Evolutionary conservation across 2,888 invertebrate genomes (phyloP).

Genomic region (Eupeodes latifasciatus): DNA sequence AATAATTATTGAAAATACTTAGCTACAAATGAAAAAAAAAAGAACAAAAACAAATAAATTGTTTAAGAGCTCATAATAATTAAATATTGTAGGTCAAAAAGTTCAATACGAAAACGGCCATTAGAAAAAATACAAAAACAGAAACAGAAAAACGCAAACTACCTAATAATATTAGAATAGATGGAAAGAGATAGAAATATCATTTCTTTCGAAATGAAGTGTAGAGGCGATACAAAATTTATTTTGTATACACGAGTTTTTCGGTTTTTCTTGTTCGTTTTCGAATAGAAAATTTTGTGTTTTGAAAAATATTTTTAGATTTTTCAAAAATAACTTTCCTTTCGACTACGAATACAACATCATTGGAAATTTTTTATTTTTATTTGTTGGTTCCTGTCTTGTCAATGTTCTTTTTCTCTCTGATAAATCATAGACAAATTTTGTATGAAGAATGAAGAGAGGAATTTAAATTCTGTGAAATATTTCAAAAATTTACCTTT

Average conservation of each 20-base stretch:
- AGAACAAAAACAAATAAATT: slow-evolving; percentile 24
- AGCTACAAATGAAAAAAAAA: background rate
- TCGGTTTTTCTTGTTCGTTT: slow-evolving; percentile 24
- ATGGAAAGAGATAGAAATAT: slow-evolving; percentile 34
- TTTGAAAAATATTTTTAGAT: slow-evolving; percentile 74
- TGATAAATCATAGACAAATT: slow-evolving; percentile 10
- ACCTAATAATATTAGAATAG: background rate
- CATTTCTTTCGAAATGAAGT: slow-evolving; percentile 31
- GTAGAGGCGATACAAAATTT: slow-evolving; percentile 30
- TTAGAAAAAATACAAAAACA: slow-evolving; percentile 20
- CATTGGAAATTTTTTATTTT: slow-evolving; percentile 47
- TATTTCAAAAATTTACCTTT: slow-evolving; percentile 37
- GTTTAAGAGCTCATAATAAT: slow-evolving; percentile 47
- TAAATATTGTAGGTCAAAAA: slow-evolving; percentile 73
- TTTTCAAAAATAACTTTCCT: slow-evolving; percentile 74
- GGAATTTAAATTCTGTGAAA: background rate
- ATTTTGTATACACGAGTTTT: slow-evolving; percentile 54
- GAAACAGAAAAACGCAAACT: background rate
- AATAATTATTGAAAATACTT: slow-evolving; percentile 47
- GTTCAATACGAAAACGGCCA: slow-evolving; percentile 71
- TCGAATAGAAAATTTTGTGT: slow-evolving; percentile 62
- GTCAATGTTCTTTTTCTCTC: slow-evolving; percentile 7
- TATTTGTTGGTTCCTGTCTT: slow-evolving; percentile 19
- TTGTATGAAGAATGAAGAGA: slow-evolving; percentile 29
- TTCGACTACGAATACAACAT: slow-evolving; percentile 53